Conservation (phyloP, 2,797 vertebrate species). For the Neopelma chrysocephalum region DNA sequence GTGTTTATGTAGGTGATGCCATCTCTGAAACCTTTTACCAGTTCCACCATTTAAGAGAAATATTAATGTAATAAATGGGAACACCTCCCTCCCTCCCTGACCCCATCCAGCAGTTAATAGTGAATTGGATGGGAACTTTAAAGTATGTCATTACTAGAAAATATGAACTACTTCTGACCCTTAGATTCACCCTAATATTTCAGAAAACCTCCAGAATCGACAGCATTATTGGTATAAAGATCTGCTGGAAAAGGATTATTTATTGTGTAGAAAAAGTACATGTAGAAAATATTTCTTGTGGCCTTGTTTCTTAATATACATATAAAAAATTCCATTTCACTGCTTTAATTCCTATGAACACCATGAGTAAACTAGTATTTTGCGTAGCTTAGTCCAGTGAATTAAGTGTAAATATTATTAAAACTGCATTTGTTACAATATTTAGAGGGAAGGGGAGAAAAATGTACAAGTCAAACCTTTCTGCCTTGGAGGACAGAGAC, state of each 20-base stretch:
- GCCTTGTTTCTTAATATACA: not conserved
- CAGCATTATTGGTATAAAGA: not conserved
- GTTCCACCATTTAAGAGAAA: not conserved
- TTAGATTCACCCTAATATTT: not conserved
- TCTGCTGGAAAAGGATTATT: not conserved
- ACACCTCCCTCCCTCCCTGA: rapidly evolving
- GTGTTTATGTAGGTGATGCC: not conserved
- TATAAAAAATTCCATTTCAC: not conserved
- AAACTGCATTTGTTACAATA: not conserved
- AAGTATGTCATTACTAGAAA: not conserved
- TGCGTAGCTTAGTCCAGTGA: not conserved
- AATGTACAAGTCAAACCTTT: not conserved
- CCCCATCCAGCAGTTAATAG: not conserved
- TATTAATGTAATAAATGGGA: not conserved
- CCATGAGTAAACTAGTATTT: not conserved
- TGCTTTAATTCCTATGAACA: not conserved
- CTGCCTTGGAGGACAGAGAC: not conserved
- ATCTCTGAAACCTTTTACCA: not conserved
- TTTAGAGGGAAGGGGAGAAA: not conserved
- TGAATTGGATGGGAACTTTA: not conserved
- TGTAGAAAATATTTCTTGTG: not conserved
- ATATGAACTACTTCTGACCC: not conserved
- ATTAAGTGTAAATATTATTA: not conserved
- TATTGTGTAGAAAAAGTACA: not conserved
- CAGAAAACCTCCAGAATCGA: not conserved